Percentiles rank a stretch among this genome's conserved stretches.
Evolutionary conservation across 37 sponge, comb jelly and placozoan genomes (phyloP).

Genomic region (Chondrilla cf. caribensis): DNA sequence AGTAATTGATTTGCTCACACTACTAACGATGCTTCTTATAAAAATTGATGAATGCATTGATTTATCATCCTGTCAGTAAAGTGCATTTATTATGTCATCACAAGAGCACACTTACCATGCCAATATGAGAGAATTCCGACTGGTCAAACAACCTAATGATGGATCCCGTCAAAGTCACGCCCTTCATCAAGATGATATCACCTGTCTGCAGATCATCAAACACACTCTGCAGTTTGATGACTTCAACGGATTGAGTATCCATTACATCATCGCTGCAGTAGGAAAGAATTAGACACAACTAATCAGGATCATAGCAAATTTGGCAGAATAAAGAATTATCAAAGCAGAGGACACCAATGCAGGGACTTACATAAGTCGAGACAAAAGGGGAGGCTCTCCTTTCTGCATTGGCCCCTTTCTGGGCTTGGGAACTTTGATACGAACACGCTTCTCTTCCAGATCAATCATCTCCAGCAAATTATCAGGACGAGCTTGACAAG

Average conservation of each 20-base stretch:
- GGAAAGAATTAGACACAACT: too few species aligned
- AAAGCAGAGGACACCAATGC: not conserved
- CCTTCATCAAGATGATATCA: slow-evolving; percentile 63
- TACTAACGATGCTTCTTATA: too few species aligned
- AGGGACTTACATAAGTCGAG: slow-evolving; percentile 59
- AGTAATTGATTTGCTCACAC: too few species aligned
- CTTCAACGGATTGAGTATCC: not conserved
- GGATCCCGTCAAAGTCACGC: slow-evolving; percentile 57
- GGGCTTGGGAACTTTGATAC: slow-evolving; percentile 47
- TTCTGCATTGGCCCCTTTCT: slow-evolving; percentile 47
- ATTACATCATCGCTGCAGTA: too few species aligned
- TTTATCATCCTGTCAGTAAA: too few species aligned
- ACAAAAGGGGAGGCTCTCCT: slow-evolving; percentile 45
- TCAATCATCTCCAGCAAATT: slow-evolving; percentile 21
- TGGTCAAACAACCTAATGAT: slow-evolving; percentile 80
- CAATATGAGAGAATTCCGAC: slow-evolving; percentile 76
- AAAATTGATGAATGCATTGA: too few species aligned
- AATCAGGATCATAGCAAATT: too few species aligned
- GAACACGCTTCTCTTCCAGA: slow-evolving; percentile 16
- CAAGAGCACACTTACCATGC: slow-evolving; percentile 69
- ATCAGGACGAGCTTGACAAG: slow-evolving; percentile 24
- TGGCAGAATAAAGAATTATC: not conserved
- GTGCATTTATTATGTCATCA: too few species aligned
- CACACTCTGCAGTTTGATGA: not conserved
- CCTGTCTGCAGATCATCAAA: slow-evolving; percentile 19